phyloP scores from a whole-genome alignment of 2,113 vertebrate genomes.

The Ramphastos sulfuratus region DNA sequence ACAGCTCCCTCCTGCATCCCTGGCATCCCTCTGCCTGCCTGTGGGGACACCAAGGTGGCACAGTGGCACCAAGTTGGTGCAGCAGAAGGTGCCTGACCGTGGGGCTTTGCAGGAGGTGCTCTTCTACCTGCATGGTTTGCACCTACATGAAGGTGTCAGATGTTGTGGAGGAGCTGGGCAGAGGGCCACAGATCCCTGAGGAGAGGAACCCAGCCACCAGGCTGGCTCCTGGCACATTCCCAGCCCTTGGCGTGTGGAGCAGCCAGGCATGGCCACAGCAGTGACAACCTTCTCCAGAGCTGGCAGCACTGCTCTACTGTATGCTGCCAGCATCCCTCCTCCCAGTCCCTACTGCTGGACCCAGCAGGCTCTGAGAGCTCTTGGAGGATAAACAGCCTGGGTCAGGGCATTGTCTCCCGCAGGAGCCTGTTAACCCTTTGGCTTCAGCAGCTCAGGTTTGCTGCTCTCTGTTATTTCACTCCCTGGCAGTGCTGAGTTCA shows the following conservation, averaged over 20 bases:
- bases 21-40: neutral
- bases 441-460: neutral
- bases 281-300: neutral
- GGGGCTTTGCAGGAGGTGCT: neutral
- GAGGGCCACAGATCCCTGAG: neutral
- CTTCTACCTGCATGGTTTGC: accelerated
- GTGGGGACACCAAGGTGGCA: too few species aligned
- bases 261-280: accelerated
- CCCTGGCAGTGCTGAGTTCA: neutral
- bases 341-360: neutral
- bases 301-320: neutral
- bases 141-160: accelerated
- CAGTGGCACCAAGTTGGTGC: neutral
- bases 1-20: neutral
- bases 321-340: neutral
- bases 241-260: neutral
- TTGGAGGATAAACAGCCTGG: accelerated
- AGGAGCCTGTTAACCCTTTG: neutral
- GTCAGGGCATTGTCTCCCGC: neutral
- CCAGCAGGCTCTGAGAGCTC: neutral
- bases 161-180: neutral
- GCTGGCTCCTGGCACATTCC: neutral
- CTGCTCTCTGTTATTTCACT: neutral
- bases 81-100: accelerated
- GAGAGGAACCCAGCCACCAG: neutral